A percentile compares a stretch with the other conserved stretches of the same genome.
These are phyloP conservation scores for Ceratosolen fusciceps DNA, from an alignment of 1,140 invertebrate species.

Conservation along the genomic window DNA sequence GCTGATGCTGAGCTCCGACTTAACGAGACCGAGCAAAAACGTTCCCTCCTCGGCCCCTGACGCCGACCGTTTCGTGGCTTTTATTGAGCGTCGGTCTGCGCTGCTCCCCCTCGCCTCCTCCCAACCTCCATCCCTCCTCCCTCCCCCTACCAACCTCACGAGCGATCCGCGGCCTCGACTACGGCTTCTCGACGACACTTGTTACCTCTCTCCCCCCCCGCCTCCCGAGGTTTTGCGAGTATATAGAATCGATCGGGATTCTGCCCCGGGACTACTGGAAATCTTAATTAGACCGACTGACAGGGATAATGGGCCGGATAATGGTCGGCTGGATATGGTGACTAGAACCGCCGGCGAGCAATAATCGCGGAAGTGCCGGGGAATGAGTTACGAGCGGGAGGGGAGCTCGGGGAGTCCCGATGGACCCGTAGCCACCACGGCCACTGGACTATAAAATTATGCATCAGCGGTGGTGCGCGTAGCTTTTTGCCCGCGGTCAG, in stretches of 20 bases:
- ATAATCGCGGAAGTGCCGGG: constrained; percentile 2
- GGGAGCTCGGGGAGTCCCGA: no score
- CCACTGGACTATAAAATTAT: constrained; percentile 26
- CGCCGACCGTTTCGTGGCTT: not conserved
- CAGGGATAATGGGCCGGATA: not conserved
- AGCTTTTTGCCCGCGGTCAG: not conserved
- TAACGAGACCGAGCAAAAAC: not conserved
- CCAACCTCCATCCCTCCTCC: no score
- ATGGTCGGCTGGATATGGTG: no score
- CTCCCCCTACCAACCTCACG: no score
- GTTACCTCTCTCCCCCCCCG: no score
- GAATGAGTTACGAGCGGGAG: not conserved
- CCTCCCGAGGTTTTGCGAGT: no score
- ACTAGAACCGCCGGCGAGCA: not conserved
- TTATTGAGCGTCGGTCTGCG: not conserved
- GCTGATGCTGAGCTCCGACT: not conserved
- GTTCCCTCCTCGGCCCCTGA: not conserved
- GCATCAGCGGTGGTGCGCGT: not conserved
- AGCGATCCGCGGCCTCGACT: no score
- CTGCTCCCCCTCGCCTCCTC: no score
- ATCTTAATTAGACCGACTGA: not conserved
- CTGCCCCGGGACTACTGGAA: not conserved
- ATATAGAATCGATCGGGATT: no score
- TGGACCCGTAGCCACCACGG: not conserved
- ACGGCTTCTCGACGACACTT: not conserved